Conservation (phyloP, 2,797 vertebrate genomes). For the Pyrocephalus nanus region DNA sequence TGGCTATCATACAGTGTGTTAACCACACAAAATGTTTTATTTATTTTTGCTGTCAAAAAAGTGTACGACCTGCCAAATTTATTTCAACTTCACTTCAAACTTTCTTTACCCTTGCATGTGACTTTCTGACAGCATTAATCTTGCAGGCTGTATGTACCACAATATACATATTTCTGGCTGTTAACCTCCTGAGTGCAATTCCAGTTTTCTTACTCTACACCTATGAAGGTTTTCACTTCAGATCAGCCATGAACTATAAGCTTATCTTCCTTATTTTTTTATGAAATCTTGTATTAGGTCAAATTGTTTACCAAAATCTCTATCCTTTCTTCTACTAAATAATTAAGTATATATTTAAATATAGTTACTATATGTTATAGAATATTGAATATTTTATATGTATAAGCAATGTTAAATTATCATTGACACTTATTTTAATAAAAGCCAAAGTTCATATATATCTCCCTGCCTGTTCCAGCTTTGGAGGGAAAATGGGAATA, state of each 20-base stretch:
- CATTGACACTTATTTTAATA: neutral
- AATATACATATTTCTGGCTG: conserved; percentile 1
- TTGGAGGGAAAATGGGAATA: neutral
- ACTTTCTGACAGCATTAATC: conserved; percentile 27
- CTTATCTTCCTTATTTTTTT: neutral
- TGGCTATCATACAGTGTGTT: conserved; percentile 20
- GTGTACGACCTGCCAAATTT: neutral
- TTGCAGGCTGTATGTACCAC: neutral
- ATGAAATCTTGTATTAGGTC: neutral
- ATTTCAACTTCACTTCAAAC: conserved; percentile 35
- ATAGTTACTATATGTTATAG: neutral
- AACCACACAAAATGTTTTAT: conserved; percentile 17
- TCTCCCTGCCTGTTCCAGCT: neutral
- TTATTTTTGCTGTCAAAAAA: neutral
- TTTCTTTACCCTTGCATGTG: conserved; percentile 9
- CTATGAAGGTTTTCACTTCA: neutral
- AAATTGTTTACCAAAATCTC: neutral
- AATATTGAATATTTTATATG: neutral
- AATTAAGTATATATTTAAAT: neutral
- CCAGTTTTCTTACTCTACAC: neutral
- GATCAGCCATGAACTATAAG: neutral
- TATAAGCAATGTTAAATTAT: neutral
- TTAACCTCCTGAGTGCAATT: neutral
- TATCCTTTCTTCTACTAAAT: neutral
- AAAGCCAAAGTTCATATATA: neutral